A percentile compares a stretch with the other conserved stretches of the same genome.
phyloP scores from a whole-genome alignment of 2,113 vertebrate species.

The Lucifuga dentata region DNA sequence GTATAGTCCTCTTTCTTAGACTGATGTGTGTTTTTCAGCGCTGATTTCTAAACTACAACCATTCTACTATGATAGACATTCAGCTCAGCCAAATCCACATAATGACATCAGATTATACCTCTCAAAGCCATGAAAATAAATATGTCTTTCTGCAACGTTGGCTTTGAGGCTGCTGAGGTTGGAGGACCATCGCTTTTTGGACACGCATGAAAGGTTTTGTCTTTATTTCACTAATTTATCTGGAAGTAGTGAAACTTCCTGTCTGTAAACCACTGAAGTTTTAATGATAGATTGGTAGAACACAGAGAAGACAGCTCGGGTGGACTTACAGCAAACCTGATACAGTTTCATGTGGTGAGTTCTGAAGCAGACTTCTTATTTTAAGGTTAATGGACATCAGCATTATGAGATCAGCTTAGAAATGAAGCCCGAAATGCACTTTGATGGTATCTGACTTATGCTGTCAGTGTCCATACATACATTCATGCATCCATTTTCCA shows the following conservation, averaged over 20 bases:
- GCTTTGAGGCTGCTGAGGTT: constrained; percentile 67
- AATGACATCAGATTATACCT: constrained; percentile 73
- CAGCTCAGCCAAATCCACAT: constrained; percentile 68
- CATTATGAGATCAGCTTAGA: constrained; percentile 24
- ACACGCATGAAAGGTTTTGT: constrained; percentile 64
- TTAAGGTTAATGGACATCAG: constrained; percentile 35
- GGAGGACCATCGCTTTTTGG: constrained; percentile 50
- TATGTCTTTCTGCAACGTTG: constrained; percentile 66
- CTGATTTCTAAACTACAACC: constrained; percentile 50
- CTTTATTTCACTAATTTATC: constrained; percentile 65
- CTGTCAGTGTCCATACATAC: not conserved
- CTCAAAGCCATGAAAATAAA: constrained; percentile 73
- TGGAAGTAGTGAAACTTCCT: constrained; percentile 64
- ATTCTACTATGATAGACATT: constrained; percentile 34
- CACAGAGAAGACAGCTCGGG: constrained; percentile 33
- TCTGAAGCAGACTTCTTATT: constrained; percentile 32
- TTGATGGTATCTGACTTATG: constrained; percentile 22
- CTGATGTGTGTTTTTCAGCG: constrained; percentile 13
- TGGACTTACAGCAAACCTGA: constrained; percentile 12
- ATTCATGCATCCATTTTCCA: not conserved
- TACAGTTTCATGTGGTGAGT: constrained; percentile 24
- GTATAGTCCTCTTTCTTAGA: not conserved
- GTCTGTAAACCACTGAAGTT: constrained; percentile 54
- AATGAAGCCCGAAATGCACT: not conserved
- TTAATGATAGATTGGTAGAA: constrained; percentile 62